phyloP scores from a whole-genome alignment of 1,140 invertebrate species.

The Drosophila athabasca region DNA sequence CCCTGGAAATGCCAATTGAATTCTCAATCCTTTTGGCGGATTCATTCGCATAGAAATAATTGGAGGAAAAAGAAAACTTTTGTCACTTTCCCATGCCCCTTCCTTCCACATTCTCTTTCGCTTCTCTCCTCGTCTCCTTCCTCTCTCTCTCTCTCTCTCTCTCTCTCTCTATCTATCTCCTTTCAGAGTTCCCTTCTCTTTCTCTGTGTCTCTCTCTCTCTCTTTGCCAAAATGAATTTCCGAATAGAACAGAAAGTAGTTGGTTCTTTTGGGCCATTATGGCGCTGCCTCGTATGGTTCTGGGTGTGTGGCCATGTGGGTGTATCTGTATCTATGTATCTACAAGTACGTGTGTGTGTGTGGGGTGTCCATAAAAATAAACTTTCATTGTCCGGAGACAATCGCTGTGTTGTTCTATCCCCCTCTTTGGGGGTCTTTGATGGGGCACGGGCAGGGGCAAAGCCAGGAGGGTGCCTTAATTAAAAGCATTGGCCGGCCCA shows the following conservation, averaged over 20 bases:
- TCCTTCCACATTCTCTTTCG: neutral
- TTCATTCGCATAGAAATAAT: neutral
- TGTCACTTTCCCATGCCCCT: neutral
- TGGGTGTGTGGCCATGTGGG: constrained; percentile 27
- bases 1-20: no score
- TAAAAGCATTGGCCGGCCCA: constrained; percentile 64
- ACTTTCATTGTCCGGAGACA: constrained; percentile 39
- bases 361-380: constrained; percentile 56
- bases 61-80: neutral
- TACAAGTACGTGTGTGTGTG: neutral
- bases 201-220: constrained; percentile 1
- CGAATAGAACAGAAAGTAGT: neutral
- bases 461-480: constrained; percentile 48
- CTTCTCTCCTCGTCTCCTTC: neutral
- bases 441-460: no score
- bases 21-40: no score
- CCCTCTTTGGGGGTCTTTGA: constrained; percentile 8
- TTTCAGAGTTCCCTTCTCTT: no score
- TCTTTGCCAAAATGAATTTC: constrained; percentile 10
- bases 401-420: constrained; percentile 6
- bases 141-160: constrained; percentile 3
- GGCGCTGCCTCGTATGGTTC: constrained; percentile 22
- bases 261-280: constrained; percentile 29
- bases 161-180: neutral
- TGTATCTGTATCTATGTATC: constrained; percentile 13